Base-by-base conservation (phyloP, 1,140 invertebrate species). In the Hylyphantes graminicola region DNA sequence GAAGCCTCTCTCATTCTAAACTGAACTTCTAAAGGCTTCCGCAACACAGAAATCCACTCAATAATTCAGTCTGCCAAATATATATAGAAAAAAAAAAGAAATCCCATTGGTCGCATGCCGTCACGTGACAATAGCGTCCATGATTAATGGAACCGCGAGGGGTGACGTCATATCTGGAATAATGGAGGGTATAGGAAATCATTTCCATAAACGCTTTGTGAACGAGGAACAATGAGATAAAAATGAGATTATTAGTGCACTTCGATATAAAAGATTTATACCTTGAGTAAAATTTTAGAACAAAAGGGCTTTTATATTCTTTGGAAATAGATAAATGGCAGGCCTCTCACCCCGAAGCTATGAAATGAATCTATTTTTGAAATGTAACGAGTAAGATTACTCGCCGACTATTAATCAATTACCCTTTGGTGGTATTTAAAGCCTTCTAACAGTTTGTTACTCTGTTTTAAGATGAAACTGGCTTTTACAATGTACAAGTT, bases 121-220 rank as follows among this genome's bases (percentile, higher is more conserved):
- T 79, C 77, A 79, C 77, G 77, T 79, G 77, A 79, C 77, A 79
- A 79, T 68, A 79, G 77, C 77, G 70, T 79, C 65, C 77, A 79
- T 79, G 77, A 79, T 79, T 79, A 79, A 79, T 79, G 77, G 77
- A 35, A 68, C 77, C 64, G 63, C 59, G 35, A 54, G 19, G 65
- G 59, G 77, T 79, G 77, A 79, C 77, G 77, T 79, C 65, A 79
- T 59, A 35, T 64, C 51, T 19, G 64, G 77, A 79, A 79, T 65
- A 79, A 79, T 79, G 77, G 35, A 70, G 19, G 77, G 53, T 79
- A 79, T 79, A 79, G 77, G 77, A 79, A 79, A 79, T 79, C 77
- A 79, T 79, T 79, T 79, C 77, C 77, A 79, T 79, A 79, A 79
- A 79, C 54, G 77, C 77, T 79, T 79, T 79, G 77, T 79, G 77